Percentiles rank a stretch among this genome's conserved stretches.
These are phyloP conservation scores for Pammene fasciana DNA, from an alignment of 2,888 invertebrate genomes.

Conservation along the genomic window DNA sequence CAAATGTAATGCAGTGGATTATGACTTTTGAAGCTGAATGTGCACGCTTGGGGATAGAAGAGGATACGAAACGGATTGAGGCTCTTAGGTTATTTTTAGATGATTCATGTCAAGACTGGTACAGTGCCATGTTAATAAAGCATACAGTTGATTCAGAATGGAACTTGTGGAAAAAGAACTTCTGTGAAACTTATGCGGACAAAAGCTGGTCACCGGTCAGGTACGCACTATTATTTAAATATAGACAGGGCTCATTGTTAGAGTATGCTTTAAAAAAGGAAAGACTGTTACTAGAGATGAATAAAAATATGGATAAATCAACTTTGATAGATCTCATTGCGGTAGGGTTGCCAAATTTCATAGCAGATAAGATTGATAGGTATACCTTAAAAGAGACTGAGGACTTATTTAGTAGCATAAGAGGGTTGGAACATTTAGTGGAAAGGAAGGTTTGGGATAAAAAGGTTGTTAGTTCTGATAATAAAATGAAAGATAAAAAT, in stretches of 20 bases:
- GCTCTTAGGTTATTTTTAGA: constrained; percentile 40
- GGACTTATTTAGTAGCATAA: neutral
- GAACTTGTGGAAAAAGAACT: constrained; percentile 47
- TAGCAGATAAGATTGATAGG: constrained; percentile 3
- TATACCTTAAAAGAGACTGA: neutral
- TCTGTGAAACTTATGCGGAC: constrained; percentile 47
- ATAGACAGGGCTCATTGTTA: constrained; percentile 47
- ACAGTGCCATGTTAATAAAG: constrained; percentile 43
- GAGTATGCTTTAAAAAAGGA: constrained; percentile 13
- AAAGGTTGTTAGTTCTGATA: neutral
- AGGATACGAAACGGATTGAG: constrained; percentile 25
- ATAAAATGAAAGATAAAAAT: constrained; percentile 14
- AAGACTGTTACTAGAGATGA: neutral
- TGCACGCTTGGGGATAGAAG: constrained; percentile 35
- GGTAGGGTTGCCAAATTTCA: neutral
- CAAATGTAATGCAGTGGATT: constrained; percentile 35
- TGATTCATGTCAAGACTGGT: constrained; percentile 42
- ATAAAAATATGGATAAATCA: neutral
- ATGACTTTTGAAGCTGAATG: constrained; percentile 38
- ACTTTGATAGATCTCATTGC: constrained; percentile 1
- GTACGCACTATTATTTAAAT: constrained; percentile 49
- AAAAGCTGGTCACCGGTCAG: constrained; percentile 49
- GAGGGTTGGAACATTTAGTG: constrained; percentile 42
- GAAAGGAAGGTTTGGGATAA: constrained; percentile 37
- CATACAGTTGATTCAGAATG: constrained; percentile 40